These are phyloP conservation scores for Nothocercus julius DNA, from an alignment of 2,113 vertebrate species.

Conservation along the genomic window DNA sequence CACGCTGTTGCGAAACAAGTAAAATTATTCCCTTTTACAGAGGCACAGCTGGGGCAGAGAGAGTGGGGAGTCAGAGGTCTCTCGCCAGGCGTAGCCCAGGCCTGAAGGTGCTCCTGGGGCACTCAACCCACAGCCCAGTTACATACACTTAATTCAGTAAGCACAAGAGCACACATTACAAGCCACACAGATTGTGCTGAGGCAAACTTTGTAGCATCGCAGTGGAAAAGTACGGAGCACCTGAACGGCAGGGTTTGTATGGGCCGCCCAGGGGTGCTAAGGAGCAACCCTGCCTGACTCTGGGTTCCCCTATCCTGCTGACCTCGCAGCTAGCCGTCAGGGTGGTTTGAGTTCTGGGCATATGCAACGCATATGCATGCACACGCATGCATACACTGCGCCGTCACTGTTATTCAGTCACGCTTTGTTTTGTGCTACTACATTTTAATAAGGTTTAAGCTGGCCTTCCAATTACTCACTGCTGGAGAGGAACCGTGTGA, in stretches of 20 bases:
- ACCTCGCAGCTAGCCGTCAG: background rate
- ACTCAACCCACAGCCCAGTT: background rate
- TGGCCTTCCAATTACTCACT: background rate
- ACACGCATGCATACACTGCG: background rate
- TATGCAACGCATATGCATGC: too few species aligned
- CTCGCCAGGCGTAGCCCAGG: accelerated
- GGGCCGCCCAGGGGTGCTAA: too few species aligned
- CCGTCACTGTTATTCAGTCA: accelerated
- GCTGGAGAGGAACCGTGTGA: background rate
- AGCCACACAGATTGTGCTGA: background rate
- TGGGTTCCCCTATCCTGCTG: background rate
- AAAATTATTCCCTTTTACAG: background rate
- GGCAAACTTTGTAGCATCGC: background rate
- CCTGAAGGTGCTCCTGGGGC: background rate
- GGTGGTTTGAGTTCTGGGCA: too few species aligned
- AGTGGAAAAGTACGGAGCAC: background rate
- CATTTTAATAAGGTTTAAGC: background rate
- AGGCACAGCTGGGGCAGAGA: accelerated
- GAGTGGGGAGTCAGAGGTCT: background rate
- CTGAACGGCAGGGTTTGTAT: background rate
- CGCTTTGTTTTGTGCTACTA: background rate
- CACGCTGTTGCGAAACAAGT: background rate
- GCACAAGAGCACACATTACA: accelerated
- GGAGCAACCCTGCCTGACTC: too few species aligned
- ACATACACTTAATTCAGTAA: background rate